Evolutionary conservation across 2,113 vertebrate species (phyloP).

Genomic region (Thalassoma bifasciatum): DNA sequence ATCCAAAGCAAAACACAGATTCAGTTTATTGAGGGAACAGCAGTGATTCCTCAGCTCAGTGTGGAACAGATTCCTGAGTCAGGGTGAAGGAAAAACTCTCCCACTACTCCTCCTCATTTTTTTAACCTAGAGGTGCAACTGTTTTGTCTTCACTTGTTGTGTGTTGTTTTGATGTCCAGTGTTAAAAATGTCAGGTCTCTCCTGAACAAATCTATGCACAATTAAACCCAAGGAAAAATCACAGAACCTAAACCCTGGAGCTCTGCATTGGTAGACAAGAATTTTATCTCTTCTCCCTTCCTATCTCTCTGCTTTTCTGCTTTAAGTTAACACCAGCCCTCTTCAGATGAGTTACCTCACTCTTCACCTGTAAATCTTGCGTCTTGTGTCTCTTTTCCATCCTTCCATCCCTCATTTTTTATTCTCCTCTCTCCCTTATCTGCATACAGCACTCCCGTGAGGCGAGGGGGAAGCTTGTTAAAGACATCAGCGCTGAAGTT

Average conservation of each 20-base stretch:
- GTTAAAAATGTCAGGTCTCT: too few relatives aligned
- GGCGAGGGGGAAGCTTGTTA: constrained; percentile 38
- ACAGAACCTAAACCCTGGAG: background rate
- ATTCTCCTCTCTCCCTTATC: constrained; percentile 24
- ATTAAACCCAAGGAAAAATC: background rate
- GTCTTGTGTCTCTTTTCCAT: background rate
- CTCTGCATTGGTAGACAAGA: constrained; percentile 11
- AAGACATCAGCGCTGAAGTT: constrained; percentile 58
- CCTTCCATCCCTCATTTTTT: background rate
- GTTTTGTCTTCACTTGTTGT: too few relatives aligned
- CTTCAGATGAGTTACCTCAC: background rate
- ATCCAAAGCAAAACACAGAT: too few relatives aligned
- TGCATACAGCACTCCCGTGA: constrained; percentile 25
- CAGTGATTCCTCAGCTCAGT: too few relatives aligned
- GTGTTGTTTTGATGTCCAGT: too few relatives aligned
- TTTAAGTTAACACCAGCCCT: constrained; percentile 4
- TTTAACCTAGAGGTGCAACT: too few relatives aligned
- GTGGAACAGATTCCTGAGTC: too few relatives aligned
- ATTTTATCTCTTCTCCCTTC: constrained; percentile 3
- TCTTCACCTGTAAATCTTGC: constrained; percentile 18
- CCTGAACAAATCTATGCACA: too few relatives aligned
- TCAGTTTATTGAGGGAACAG: too few relatives aligned
- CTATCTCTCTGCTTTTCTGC: background rate
- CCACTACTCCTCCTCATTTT: too few relatives aligned
- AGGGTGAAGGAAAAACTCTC: too few relatives aligned